Conservation (phyloP, 2,888 invertebrate genomes). For the Drosophila acutilabella region DNA sequence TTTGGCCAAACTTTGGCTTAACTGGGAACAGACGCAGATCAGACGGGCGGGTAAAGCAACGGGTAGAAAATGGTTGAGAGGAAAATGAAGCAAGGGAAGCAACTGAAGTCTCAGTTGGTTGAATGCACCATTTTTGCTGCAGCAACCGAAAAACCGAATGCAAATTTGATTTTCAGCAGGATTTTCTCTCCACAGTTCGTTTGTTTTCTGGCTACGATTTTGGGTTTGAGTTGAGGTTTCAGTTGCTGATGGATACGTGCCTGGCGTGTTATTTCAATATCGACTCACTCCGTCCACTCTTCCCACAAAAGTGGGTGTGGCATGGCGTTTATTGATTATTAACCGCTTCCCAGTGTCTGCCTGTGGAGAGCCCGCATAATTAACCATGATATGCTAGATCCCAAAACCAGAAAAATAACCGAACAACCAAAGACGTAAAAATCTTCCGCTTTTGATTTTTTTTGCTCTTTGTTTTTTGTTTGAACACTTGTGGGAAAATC, state of each 20-base stretch:
- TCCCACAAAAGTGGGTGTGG: conserved; percentile 8
- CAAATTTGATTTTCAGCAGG: conserved; percentile 29
- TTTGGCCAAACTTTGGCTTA: conserved; percentile 44
- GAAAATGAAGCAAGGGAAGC: neutral
- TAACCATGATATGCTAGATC: conserved; percentile 29
- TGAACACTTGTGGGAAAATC: conserved; percentile 60
- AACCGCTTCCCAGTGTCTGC: conserved; percentile 17
- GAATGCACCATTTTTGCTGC: conserved; percentile 18
- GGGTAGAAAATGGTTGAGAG: conserved; percentile 3
- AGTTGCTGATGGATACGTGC: conserved; percentile 44
- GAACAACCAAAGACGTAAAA: conserved; percentile 25
- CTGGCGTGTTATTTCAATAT: conserved; percentile 30
- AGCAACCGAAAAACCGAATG: conserved; percentile 22
- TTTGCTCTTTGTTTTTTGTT: conserved; percentile 3
- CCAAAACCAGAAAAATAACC: neutral
- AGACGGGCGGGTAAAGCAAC: neutral
- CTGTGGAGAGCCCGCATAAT: conserved; percentile 37
- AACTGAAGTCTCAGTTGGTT: conserved; percentile 20
- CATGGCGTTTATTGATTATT: conserved; percentile 59
- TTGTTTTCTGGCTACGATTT: conserved; percentile 4
- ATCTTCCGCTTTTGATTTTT: conserved; percentile 36
- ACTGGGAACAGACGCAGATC: conserved; percentile 3
- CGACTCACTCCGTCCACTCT: neutral
- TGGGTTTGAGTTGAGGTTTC: conserved; percentile 3
- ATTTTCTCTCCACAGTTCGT: conserved; percentile 7